Conservation (phyloP, 1,140 invertebrate species). For the Temnothorax curvispinosus region DNA sequence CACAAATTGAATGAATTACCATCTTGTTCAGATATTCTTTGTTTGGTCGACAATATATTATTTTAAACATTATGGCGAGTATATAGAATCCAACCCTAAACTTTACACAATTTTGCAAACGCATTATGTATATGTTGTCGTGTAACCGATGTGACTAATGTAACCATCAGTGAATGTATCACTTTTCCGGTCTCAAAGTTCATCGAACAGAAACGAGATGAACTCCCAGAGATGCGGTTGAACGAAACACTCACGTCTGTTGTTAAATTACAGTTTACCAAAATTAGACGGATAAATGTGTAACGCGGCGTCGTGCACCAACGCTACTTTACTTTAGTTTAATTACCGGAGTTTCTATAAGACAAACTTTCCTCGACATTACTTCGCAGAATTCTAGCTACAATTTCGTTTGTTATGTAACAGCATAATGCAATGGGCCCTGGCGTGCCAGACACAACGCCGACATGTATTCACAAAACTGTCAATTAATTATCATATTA, state of each 20-base stretch:
- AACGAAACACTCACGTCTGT: constrained; percentile 49
- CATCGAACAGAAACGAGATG: constrained; percentile 48
- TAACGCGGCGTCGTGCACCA: constrained; percentile 42
- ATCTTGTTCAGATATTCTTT: neutral
- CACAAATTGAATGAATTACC: neutral
- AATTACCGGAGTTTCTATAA: constrained; percentile 63
- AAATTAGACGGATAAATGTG: constrained; percentile 59
- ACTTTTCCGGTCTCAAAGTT: constrained; percentile 3
- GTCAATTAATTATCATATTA: constrained; percentile 54
- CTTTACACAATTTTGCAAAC: constrained; percentile 13
- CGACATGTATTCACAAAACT: constrained; percentile 21
- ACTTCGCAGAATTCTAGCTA: constrained; percentile 55
- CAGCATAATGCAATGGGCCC: constrained; percentile 38
- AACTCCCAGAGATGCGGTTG: constrained; percentile 53
- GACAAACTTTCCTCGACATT: constrained; percentile 58
- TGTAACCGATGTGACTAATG: neutral
- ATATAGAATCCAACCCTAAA: neutral
- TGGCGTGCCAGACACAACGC: neutral
- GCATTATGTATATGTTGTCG: neutral
- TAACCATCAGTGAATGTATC: neutral
- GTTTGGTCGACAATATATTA: neutral
- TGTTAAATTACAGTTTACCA: constrained; percentile 57
- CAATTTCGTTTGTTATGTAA: constrained; percentile 60
- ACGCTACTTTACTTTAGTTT: constrained; percentile 57
- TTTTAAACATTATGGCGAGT: neutral